Base-by-base conservation (phyloP, 2,888 invertebrate species). In the Diarsia dahlii region DNA sequence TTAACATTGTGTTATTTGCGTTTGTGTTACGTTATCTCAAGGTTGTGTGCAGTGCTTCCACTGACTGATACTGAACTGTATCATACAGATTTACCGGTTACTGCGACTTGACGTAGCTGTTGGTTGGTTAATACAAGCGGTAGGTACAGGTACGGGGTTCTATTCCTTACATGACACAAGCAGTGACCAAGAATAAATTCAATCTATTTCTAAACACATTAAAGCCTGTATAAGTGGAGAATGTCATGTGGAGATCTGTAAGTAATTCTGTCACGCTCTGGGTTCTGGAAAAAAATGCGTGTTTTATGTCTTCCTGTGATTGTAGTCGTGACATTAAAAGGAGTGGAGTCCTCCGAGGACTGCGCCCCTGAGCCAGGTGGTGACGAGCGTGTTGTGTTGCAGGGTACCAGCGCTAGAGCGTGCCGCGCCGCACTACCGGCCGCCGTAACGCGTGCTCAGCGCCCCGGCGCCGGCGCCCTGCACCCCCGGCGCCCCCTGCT, bases 341-440 rank as follows among this genome's bases (percentile, higher is more conserved):
- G 46, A 54, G 62, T 34, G 23, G 34, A 54, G 48, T 54, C 50
- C 45, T 54, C 28, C 23, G 6, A 28, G 13, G 5, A 13, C 72
- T n/a, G n/a, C 45, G 20, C 58, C 15, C 18, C 20, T 28, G 13
- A 58, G 34, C 48, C 20, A 54, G 15, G 23, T 60, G 2, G 34
- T 81, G 50, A 81, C 63, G 23, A 45, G 63, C 23, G 18, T 23
- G 39, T 74, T 85, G 78, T 88, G 74, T 91, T 91, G 71, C 94
- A 95, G 95, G 95, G 71, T 95, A 95, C 87, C 95, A 92, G 84
- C 95, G 95, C 88, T 95, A 95, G 95, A 94, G 77, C 91, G 93
- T 64, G 82, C 85, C 75, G 76, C 87, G 70, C 78, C 89, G 71
- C 93, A 91, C 88, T 93, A 92, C 90, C 91, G 92, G 50, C 92